Percentiles rank a stretch among this genome's conserved stretches.
phyloP scores from a whole-genome alignment of 2,888 invertebrate genomes.

The Lepetodrilus schrolli region DNA sequence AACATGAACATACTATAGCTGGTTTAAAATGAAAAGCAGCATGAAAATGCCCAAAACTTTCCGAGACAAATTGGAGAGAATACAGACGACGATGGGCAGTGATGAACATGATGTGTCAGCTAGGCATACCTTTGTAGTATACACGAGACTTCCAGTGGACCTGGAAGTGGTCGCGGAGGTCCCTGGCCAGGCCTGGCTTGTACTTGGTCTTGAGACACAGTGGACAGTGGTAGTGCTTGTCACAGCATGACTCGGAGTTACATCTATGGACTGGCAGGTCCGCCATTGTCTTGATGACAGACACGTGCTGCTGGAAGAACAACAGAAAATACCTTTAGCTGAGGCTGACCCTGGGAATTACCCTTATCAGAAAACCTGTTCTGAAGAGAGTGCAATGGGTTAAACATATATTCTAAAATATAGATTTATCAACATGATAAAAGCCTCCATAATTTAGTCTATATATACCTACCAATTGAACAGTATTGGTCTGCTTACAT shows the following conservation, averaged over 20 bases:
- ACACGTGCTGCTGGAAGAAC: conserved; percentile 46
- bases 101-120: background rate
- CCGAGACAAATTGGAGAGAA: background rate
- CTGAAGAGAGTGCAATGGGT: too few species aligned
- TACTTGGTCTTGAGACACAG: conserved; percentile 47
- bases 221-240: conserved; percentile 50
- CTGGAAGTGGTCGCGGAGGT: conserved; percentile 49
- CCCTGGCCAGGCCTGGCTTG: conserved; percentile 45
- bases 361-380: too few species aligned
- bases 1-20: too few species aligned
- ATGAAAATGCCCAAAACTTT: background rate
- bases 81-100: background rate
- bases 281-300: conserved; percentile 47
- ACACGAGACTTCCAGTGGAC: conserved; percentile 56
- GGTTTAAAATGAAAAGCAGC: background rate
- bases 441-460: too few species aligned
- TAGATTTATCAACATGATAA: too few species aligned
- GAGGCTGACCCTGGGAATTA: background rate
- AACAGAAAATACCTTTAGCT: background rate
- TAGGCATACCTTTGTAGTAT: conserved; percentile 46
- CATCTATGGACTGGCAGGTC: conserved; percentile 51
- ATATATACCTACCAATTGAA: too few species aligned
- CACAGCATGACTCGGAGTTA: conserved; percentile 44
- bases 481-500: too few species aligned
- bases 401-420: too few species aligned